Evolutionary conservation across 2,113 vertebrate genomes (phyloP), one percentile per base, ranked within the genome.

Genomic region (Procapra przewalskii): DNA sequence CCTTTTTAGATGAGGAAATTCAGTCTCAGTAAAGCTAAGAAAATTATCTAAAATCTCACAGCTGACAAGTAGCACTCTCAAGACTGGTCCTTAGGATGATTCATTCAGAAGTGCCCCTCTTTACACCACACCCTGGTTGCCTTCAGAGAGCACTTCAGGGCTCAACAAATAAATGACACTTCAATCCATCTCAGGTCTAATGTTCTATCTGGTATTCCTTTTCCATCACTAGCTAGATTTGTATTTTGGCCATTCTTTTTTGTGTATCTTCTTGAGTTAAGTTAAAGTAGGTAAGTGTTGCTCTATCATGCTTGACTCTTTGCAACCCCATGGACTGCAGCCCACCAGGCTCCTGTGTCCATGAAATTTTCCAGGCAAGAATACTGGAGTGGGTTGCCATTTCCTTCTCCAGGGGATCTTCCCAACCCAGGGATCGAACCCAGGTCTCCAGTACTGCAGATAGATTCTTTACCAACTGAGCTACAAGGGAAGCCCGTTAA

Each of bases 151-250:
- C 21, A 36, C 64, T 54, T 67, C 64, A 88, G 31, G 36, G 80
- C 4, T 87, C 4, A 95, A n/a, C 87, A 97, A 96, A 96, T 62
- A 50, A 92, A 92, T 19, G 71, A 93, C n/a, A 84, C 10, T 90
- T 83, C 16, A 77, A 40, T 17, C 33, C 57, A 77, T 29, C n/a
- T 54, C 43, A 92, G 27, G 25, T 52, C 67, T 95, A 86, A 57
- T 13, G 7, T 79, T 64, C 79, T 83, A 16, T 57, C 31, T 96
- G 21, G 62, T 52, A 79, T 23, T 84, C 43, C 57, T 92, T 95
- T 60, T 52, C 64, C 52, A 84, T 91, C 57, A 83, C 71, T 62
- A 59, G 43, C 33, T 60, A 12, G 52, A 23, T 96, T 90, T 92
- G 43, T 45, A 87, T 87, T 90, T 83, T 87, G 45, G 50, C 40